Evolutionary conservation across 2,888 invertebrate genomes (phyloP), one percentile per base, ranked within the genome.

Genomic region (Synanthedon andrenaeformis): DNA sequence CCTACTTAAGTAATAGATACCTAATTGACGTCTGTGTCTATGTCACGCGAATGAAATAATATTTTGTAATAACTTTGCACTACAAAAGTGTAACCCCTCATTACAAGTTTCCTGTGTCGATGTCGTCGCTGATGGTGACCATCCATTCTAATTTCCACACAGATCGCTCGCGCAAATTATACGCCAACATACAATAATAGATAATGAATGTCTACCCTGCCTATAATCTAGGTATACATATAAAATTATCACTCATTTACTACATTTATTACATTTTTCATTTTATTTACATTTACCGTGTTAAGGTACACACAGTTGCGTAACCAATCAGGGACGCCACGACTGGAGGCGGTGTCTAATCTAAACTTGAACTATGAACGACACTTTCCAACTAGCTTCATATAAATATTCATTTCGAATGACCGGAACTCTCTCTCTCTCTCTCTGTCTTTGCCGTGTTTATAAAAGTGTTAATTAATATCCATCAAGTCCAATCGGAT

Each of bases 351-450:
- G 45, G 12, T 52, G 56, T 54, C 56, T 54, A 23, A 59, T 61
- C 59, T 57, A 55, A 45, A 45, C 66, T 67, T 64, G 62, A 60
- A 63, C 66, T 63, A 65, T 62, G 68, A 45, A 65, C 72, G 78
- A 79, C 71, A 73, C 80, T 83, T 83, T 82, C 79, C 74, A 82
- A 80, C 77, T 76, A 70, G 68, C 62, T 69, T 63, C 69, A 76
- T 80, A 81, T 83, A 78, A 83, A 85, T 85, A 86, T 83, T 81
- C 73, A 82, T 63, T 70, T 70, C 72, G 70, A 74, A 63, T 62
- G 63, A 60, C 57, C 66, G 65, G 74, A 45, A 14, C 45, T 77
- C 74, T 76, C 63, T 57, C 56, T 54, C 58, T 57, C 6, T 45
- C 45, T n/a, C 45, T 58, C 57, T 58, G 1, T 42, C 42, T n/a